phyloP scores from a whole-genome alignment of 2,797 vertebrate species.

The Myiothlypis chrysogaster region DNA sequence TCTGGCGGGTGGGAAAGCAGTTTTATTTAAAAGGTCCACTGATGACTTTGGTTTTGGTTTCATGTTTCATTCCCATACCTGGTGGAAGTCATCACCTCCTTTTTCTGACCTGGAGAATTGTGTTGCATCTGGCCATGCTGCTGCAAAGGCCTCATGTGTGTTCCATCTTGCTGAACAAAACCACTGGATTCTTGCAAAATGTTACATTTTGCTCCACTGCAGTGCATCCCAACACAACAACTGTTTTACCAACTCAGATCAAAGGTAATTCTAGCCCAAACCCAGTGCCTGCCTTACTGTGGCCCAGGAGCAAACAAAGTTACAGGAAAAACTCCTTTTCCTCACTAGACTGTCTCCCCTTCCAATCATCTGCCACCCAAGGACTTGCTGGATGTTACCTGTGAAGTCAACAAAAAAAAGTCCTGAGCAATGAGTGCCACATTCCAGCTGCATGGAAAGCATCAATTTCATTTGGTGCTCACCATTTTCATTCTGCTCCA shows the following conservation, averaged over 20 bases:
- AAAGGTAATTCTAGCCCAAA: background rate
- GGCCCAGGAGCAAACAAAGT: background rate
- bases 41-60: background rate
- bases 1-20: background rate
- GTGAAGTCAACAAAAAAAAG: background rate
- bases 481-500: background rate
- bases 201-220: background rate
- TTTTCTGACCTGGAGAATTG: background rate
- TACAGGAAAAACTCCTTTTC: background rate
- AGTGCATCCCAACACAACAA: background rate
- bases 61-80: background rate
- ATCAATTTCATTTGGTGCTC: background rate
- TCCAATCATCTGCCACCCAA: background rate
- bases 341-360: background rate
- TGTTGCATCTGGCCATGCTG: accelerated
- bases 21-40: background rate
- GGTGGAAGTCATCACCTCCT: background rate
- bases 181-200: background rate
- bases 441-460: background rate
- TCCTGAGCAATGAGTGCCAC: background rate
- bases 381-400: background rate
- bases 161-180: background rate
- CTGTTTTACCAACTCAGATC: background rate
- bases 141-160: background rate
- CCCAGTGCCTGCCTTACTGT: background rate